Evolutionary conservation across 2,113 vertebrate species (phyloP).

Genomic region (Alectura lathami): DNA sequence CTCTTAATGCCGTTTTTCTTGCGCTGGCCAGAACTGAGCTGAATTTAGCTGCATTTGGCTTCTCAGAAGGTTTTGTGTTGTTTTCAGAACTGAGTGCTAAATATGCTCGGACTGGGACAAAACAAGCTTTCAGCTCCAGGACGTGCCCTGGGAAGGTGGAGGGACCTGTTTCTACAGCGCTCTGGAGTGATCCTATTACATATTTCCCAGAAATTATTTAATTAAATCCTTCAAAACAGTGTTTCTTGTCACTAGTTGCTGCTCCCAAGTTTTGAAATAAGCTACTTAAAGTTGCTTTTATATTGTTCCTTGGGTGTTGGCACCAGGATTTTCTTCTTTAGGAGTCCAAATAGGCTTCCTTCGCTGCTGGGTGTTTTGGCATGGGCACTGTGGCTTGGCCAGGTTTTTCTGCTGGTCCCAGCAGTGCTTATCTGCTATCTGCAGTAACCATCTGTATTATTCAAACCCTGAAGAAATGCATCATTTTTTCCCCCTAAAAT

Average conservation of each 20-base stretch:
- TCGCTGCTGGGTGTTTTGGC: background rate
- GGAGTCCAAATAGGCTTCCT: background rate
- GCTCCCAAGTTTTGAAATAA: background rate
- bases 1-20: background rate
- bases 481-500: rapidly evolving
- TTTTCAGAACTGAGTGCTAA: background rate
- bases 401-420: background rate
- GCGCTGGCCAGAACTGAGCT: background rate
- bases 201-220: background rate
- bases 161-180: background rate
- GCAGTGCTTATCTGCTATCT: background rate
- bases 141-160: background rate
- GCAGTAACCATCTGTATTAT: background rate
- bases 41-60: slow-evolving; percentile 9
- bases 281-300: background rate
- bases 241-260: background rate
- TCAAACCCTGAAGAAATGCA: background rate
- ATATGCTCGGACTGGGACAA: background rate
- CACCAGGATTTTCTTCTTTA: background rate
- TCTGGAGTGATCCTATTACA: background rate
- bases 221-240: background rate
- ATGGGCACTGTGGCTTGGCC: background rate
- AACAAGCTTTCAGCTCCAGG: background rate
- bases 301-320: background rate
- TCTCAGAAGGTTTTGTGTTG: background rate